Percentiles rank a stretch among this genome's conserved stretches.
Evolutionary conservation across 2,888 invertebrate genomes (phyloP).

Genomic region (Athalia cordata): DNA sequence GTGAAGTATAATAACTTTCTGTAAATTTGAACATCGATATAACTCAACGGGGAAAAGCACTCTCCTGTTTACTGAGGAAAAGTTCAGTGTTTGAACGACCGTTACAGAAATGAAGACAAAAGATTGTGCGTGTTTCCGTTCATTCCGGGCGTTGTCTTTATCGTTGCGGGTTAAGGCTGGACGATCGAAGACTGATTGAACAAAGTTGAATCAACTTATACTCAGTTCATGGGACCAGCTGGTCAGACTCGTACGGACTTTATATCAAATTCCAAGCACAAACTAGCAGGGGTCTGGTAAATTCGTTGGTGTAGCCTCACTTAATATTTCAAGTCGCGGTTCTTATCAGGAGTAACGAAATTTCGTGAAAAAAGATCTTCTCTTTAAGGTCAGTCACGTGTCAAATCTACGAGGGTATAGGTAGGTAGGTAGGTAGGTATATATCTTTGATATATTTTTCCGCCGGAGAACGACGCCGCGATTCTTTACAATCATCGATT

Average conservation of each 20-base stretch:
- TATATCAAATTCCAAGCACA: conserved; percentile 29
- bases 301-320: background rate
- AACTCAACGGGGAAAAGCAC: no score
- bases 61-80: no score
- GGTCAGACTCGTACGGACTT: background rate
- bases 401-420: background rate
- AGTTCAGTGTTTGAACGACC: background rate
- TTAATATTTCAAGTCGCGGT: conserved; percentile 33
- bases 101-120: background rate
- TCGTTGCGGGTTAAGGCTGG: background rate
- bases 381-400: background rate
- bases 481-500: conserved; percentile 7
- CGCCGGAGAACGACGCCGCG: no score
- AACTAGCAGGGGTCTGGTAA: background rate
- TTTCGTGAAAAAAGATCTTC: conserved; percentile 12
- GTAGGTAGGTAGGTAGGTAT: no score
- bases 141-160: conserved; percentile 1
- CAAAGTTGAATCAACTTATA: background rate
- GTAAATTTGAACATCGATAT: no score
- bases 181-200: conserved; percentile 18
- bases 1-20: background rate
- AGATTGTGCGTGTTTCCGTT: background rate
- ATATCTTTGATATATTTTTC: background rate
- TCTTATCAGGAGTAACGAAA: conserved; percentile 1
- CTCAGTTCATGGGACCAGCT: conserved; percentile 11